phyloP scores from a whole-genome alignment of 2,113 vertebrate genomes.

The Aldabrachelys gigantea region DNA sequence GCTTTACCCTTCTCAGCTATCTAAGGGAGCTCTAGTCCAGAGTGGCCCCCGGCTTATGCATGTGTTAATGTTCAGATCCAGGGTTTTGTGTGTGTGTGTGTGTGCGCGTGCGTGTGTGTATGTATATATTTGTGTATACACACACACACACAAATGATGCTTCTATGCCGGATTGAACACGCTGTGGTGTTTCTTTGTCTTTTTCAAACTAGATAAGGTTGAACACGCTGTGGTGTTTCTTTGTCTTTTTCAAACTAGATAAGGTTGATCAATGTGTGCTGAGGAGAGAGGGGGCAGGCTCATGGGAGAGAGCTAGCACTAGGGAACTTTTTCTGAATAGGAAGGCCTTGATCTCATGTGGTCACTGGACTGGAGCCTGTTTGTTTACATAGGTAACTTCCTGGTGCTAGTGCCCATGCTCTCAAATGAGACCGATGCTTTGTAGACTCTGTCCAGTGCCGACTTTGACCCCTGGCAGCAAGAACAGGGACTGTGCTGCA shows the following conservation, averaged over 20 bases:
- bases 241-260: rapidly evolving
- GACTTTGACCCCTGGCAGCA: background rate
- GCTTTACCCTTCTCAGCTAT: background rate
- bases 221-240: rapidly evolving
- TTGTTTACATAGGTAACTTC: background rate
- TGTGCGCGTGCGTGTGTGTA: too few species aligned
- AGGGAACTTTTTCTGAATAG: background rate
- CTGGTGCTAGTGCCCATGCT: background rate
- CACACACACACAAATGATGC: background rate
- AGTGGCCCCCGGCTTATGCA: background rate
- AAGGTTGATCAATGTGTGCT: background rate
- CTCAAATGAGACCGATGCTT: rapidly evolving
- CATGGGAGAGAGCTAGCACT: background rate
- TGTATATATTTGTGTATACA: too few species aligned
- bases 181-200: background rate
- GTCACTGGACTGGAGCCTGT: background rate
- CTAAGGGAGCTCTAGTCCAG: background rate
- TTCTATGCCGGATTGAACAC: background rate
- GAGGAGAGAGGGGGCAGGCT: background rate
- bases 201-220: rapidly evolving
- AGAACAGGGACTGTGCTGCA: background rate
- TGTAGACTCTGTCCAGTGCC: background rate
- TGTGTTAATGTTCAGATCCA: background rate
- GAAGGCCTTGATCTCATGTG: background rate
- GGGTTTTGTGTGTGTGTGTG: too few species aligned